phyloP scores from a whole-genome alignment of 2,888 invertebrate species.

The Lymantria monacha region DNA sequence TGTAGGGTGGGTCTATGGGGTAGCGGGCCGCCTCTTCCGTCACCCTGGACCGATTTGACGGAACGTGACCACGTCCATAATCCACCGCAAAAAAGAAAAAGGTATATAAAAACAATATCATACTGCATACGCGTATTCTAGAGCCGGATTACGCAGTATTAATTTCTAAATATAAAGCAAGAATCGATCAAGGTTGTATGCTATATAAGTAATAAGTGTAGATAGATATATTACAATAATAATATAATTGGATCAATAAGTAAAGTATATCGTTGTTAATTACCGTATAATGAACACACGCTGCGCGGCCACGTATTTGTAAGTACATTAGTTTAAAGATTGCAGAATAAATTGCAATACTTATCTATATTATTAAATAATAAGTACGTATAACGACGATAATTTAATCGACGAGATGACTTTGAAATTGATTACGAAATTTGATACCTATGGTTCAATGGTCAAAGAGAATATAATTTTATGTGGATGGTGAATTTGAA shows the following conservation, averaged over 20 bases:
- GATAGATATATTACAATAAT: slow-evolving; percentile 15
- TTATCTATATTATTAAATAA: neutral
- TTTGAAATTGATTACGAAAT: neutral
- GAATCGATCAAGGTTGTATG: slow-evolving; percentile 28
- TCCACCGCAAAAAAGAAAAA: too few relatives aligned
- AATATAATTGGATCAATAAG: slow-evolving; percentile 24
- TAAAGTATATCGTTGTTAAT: slow-evolving; percentile 22
- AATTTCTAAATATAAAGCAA: slow-evolving; percentile 25
- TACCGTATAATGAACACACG: slow-evolving; percentile 22
- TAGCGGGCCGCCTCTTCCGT: too few relatives aligned
- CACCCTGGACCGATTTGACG: too few relatives aligned
- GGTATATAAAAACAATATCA: too few relatives aligned
- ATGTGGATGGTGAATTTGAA: too few relatives aligned
- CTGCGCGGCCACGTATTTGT: neutral
- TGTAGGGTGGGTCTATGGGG: too few relatives aligned
- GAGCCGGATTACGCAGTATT: slow-evolving; percentile 16
- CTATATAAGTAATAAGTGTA: slow-evolving; percentile 31
- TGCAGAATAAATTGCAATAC: neutral
- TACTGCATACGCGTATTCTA: slow-evolving; percentile 2
- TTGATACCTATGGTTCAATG: neutral
- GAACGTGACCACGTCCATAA: too few relatives aligned
- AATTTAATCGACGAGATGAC: neutral
- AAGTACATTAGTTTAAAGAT: neutral
- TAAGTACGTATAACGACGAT: neutral
- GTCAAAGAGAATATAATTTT: neutral